A percentile compares a stretch with the other conserved stretches of the same genome.
phyloP scores from a whole-genome alignment of 1,140 invertebrate genomes.

The Eumaeus atala region DNA sequence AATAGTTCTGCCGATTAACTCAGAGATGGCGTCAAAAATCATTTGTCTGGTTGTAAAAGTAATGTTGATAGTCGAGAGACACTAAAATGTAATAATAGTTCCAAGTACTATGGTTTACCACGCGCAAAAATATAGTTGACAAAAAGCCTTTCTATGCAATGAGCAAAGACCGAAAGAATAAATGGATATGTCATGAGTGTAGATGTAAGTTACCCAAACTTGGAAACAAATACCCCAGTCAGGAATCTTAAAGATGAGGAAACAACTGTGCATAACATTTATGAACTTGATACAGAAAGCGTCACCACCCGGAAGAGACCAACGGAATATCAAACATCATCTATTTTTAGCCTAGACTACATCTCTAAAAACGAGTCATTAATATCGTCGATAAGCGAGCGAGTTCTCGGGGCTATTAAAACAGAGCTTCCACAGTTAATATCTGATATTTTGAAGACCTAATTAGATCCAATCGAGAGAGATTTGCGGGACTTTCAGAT shows the following conservation, averaged over 20 bases:
- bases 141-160: too few relatives aligned
- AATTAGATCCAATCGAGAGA: background rate
- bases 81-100: too few relatives aligned
- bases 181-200: slow-evolving; percentile 1
- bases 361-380: background rate
- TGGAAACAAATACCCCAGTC: background rate
- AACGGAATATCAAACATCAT: background rate
- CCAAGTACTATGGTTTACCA: too few relatives aligned
- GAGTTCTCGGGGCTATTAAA: background rate
- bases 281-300: background rate
- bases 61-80: too few relatives aligned
- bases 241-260: background rate
- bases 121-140: too few relatives aligned
- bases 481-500: slow-evolving; percentile 3
- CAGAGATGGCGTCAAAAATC: too few relatives aligned
- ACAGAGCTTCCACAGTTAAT: background rate
- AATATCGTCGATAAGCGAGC: background rate
- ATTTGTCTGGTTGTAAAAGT: too few relatives aligned
- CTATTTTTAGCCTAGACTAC: too few relatives aligned
- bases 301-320: background rate
- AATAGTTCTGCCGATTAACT: too few relatives aligned
- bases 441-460: background rate
- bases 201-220: background rate
- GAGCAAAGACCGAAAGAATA: background rate
- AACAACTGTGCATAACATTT: background rate